Base-by-base conservation (phyloP, 1,140 invertebrate genomes). In the Tetramorium parvispinum region DNA sequence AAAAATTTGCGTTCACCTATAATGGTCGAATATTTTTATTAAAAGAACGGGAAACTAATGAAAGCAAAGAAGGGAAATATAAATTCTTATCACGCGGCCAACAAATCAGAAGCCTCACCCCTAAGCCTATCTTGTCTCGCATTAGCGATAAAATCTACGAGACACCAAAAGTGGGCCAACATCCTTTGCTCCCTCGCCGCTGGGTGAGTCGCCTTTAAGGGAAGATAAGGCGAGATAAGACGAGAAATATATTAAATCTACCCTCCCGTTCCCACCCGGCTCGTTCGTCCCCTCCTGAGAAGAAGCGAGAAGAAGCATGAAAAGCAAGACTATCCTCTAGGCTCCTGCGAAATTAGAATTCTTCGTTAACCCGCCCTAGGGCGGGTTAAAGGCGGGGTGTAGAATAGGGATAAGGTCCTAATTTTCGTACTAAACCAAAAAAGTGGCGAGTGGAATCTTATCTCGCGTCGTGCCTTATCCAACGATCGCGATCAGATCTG, bases 131-230 rank as follows among this genome's bases (percentile, higher is more conserved):
- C 91, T 89, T 88, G 90, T 91, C 91, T 88, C 89, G 87, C 88
- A 91, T 92, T 91, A 92, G 75, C 85, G 92, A 93, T 92, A 92
- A 90, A 85, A 92, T 93, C 92, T 90, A 89, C 89, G 88, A 92
- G 87, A 91, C 87, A 86, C 68, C 82, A 85, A 86, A 90, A 85
- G 79, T 88, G 87, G 86, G 87, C 86, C 87, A 87, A 89, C 90
- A 87, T 91, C 89, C 90, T 89, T 91, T 86, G 85, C 90, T 89
- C 86, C 75, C 88, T 91, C 88, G 73, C 75, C 89, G 87, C 87
- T 88, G 79, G 75, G 43, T 49, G 87, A 91, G 91, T 87, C 91
- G 83, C 88, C 86, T 91, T 91, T 87, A 90, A 91, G 86, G 90
- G 81, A 89, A 91, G 91, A 91, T 91, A 91, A 91, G 88, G 79